Evolutionary conservation across 2,888 invertebrate genomes (phyloP).

Genomic region (Campaea margaritaria): DNA sequence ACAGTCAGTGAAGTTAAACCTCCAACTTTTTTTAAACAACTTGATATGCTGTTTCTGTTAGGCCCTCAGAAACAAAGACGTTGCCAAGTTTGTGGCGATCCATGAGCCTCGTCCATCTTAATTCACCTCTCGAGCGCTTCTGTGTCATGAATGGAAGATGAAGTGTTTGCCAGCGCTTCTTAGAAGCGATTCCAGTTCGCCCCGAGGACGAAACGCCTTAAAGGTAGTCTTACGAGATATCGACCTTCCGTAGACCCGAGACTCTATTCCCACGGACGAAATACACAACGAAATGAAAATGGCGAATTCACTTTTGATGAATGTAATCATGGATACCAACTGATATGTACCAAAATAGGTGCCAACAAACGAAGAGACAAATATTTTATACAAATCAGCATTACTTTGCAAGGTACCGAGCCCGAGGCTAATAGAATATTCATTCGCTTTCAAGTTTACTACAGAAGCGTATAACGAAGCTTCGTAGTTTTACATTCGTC

Average conservation of each 20-base stretch:
- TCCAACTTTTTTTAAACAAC: too few relatives aligned
- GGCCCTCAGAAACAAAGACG: conserved; percentile 16
- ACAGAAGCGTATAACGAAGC: conserved; percentile 34
- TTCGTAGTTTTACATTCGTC: conserved; percentile 32
- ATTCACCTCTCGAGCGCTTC: conserved; percentile 39
- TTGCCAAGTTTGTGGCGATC: conserved; percentile 21
- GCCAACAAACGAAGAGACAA: conserved; percentile 5
- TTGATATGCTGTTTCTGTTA: not conserved
- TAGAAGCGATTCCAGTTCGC: conserved; percentile 28
- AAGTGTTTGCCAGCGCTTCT: conserved; percentile 40
- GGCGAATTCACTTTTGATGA: too few relatives aligned
- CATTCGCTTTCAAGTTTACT: conserved; percentile 45
- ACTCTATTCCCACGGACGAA: too few relatives aligned
- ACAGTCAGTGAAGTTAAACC: too few relatives aligned
- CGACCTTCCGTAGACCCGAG: conserved; percentile 1
- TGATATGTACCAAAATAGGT: not conserved
- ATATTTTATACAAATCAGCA: conserved; percentile 19
- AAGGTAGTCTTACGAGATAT: conserved; percentile 29
- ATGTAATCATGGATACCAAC: too few relatives aligned
- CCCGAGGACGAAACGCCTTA: conserved; percentile 20
- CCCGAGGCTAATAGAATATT: conserved; percentile 47
- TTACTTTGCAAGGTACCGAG: conserved; percentile 14
- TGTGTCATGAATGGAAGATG: conserved; percentile 44
- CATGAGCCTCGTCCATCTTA: conserved; percentile 38
- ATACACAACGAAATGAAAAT: too few relatives aligned